A percentile compares a stretch with the other conserved stretches of the same genome.
Conservation (phyloP, 1,140 invertebrate genomes). For the Gryllus bimaculatus region DNA sequence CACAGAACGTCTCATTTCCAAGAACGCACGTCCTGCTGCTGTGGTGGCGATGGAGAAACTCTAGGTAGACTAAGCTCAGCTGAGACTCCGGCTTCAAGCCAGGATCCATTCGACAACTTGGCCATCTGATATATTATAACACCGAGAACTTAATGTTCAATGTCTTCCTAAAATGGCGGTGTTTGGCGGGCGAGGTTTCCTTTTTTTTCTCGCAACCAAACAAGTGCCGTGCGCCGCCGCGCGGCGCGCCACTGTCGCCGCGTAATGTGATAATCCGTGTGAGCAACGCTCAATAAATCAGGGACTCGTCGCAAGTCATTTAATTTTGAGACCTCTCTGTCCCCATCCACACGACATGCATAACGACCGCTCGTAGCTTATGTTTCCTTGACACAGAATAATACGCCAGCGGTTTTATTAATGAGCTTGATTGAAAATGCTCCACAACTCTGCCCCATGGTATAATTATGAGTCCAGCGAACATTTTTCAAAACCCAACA, state of each 20-base stretch:
- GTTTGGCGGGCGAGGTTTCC: background rate
- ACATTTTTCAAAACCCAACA: background rate
- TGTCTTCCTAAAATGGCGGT: background rate
- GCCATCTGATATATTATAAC: background rate
- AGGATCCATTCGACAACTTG: background rate
- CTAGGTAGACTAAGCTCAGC: too few species aligned
- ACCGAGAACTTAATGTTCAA: background rate
- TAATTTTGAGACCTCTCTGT: background rate
- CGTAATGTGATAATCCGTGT: background rate
- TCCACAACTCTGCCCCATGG: background rate
- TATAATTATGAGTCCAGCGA: background rate
- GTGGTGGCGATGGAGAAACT: too few species aligned
- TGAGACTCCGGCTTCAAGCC: too few species aligned
- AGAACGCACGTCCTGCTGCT: too few species aligned
- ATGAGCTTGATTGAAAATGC: conserved; percentile 4
- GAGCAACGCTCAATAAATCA: background rate
- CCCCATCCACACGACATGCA: background rate
- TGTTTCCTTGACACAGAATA: background rate
- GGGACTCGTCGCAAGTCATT: background rate
- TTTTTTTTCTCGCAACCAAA: background rate
- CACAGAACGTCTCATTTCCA: too few species aligned
- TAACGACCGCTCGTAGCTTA: background rate
- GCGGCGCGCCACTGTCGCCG: background rate
- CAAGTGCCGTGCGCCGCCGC: background rate
- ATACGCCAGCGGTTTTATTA: background rate